A percentile compares a stretch with the other conserved stretches of the same genome.
Evolutionary conservation across 2,888 invertebrate species (phyloP).

Genomic region (Drosophila prolongata): DNA sequence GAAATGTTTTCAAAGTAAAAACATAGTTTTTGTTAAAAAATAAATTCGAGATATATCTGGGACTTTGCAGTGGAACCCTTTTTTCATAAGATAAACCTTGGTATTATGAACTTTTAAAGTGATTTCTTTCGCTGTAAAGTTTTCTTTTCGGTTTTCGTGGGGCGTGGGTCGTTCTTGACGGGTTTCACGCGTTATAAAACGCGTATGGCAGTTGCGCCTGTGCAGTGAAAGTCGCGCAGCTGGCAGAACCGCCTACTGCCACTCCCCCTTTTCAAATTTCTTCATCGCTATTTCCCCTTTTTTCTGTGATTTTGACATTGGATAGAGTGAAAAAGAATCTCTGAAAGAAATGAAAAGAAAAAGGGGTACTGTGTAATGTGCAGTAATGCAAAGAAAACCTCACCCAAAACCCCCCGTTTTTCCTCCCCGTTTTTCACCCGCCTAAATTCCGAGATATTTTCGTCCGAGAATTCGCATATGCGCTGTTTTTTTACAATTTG

Average conservation of each 20-base stretch:
- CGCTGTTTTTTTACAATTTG: conserved; percentile 41
- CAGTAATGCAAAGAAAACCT: conserved; percentile 12
- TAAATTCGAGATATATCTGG: too few species aligned
- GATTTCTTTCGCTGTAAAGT: conserved; percentile 6
- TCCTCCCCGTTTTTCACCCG: neutral
- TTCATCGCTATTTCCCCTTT: conserved; percentile 55
- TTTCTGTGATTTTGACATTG: conserved; percentile 58
- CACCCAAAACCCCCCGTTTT: neutral
- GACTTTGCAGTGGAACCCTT: too few species aligned
- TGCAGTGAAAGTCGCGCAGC: conserved; percentile 69
- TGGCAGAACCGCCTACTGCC: conserved; percentile 52
- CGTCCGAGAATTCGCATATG: conserved; percentile 39
- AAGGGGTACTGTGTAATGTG: conserved; percentile 11
- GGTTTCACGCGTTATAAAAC: conserved; percentile 69
- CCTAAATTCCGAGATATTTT: conserved; percentile 29
- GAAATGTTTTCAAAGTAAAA: too few species aligned
- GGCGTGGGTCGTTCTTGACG: conserved; percentile 70
- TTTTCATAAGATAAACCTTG: too few species aligned
- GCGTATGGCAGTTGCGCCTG: conserved; percentile 34
- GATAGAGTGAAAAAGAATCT: conserved; percentile 1
- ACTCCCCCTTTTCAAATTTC: conserved; percentile 12
- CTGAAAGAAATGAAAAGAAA: conserved; percentile 19
- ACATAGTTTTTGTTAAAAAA: too few species aligned
- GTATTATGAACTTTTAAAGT: too few species aligned
- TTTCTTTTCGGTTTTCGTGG: conserved; percentile 29